Conservation (phyloP, 2,113 vertebrate species). For the Pelecanoides urinatrix region DNA sequence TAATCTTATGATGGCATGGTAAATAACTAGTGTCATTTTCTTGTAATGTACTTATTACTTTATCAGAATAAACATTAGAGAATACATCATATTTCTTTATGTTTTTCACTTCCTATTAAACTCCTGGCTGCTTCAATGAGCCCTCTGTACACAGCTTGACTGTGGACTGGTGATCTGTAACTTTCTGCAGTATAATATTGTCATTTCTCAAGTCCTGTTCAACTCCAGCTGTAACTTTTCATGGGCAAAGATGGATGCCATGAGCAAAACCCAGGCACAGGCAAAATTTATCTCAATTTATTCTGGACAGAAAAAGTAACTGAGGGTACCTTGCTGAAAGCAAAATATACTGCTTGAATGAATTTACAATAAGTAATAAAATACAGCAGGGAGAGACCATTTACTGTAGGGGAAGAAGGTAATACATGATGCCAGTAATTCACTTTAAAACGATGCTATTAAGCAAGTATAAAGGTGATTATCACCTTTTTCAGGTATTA, state of each 20-base stretch:
- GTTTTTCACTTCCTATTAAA: slow-evolving; percentile 20
- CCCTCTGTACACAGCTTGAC: not conserved
- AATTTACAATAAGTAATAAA: slow-evolving; percentile 42
- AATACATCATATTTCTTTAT: not conserved
- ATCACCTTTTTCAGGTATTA: not conserved
- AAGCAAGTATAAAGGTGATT: not conserved
- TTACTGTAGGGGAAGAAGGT: not conserved
- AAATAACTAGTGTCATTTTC: slow-evolving; percentile 1
- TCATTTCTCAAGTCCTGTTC: slow-evolving; percentile 34
- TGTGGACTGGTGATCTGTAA: not conserved
- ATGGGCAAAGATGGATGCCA: slow-evolving; percentile 35
- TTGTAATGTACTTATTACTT: not conserved
- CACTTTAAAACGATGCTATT: not conserved
- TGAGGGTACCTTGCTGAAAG: not conserved
- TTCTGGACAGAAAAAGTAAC: slow-evolving; percentile 20
- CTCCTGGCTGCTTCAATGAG: not conserved
- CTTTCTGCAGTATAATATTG: not conserved
- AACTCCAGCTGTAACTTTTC: slow-evolving; percentile 26
- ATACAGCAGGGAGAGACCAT: not conserved
- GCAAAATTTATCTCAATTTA: slow-evolving; percentile 58
- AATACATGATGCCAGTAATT: not conserved
- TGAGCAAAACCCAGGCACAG: not conserved
- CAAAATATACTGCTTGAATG: slow-evolving; percentile 34
- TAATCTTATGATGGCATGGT: not conserved
- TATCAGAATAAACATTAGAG: not conserved